phyloP scores from a whole-genome alignment of 1,140 invertebrate species.

The Nylanderia fulva region DNA sequence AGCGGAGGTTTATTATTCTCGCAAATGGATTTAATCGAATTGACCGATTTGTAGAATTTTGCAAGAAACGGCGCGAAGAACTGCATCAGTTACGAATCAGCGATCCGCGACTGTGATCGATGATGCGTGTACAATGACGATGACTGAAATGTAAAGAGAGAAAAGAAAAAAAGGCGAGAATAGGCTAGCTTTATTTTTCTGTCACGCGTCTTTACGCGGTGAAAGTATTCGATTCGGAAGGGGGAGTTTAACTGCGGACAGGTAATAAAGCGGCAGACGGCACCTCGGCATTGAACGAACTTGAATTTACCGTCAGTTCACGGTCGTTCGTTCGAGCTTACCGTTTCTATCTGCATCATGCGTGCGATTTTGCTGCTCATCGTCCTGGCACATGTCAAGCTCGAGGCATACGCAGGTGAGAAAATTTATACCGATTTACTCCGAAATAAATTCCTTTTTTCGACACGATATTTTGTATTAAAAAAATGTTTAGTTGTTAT shows the following conservation, averaged over 20 bases:
- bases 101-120: conserved; percentile 17
- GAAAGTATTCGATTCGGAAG: conserved; percentile 51
- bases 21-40: no score
- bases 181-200: not conserved
- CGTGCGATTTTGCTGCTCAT: not conserved
- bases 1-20: not conserved
- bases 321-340: conserved; percentile 57
- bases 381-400: not conserved
- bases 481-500: no score
- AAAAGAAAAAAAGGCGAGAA: not conserved
- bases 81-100: conserved; percentile 9
- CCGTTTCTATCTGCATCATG: conserved; percentile 41
- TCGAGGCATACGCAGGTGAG: conserved; percentile 53
- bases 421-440: not conserved
- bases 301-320: conserved; percentile 70
- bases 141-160: not conserved
- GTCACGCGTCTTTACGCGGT: conserved; percentile 8
- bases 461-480: no score
- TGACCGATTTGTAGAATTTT: not conserved
- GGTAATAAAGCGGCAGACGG: conserved; percentile 39
- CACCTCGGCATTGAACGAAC: conserved; percentile 46
- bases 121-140: conserved; percentile 14
- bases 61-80: not conserved
- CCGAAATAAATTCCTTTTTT: no score
- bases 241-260: conserved; percentile 36